A percentile compares a stretch with the other conserved stretches of the same genome.
These are phyloP conservation scores for Micrasema longulum DNA, from an alignment of 1,140 invertebrate species.

Conservation along the genomic window DNA sequence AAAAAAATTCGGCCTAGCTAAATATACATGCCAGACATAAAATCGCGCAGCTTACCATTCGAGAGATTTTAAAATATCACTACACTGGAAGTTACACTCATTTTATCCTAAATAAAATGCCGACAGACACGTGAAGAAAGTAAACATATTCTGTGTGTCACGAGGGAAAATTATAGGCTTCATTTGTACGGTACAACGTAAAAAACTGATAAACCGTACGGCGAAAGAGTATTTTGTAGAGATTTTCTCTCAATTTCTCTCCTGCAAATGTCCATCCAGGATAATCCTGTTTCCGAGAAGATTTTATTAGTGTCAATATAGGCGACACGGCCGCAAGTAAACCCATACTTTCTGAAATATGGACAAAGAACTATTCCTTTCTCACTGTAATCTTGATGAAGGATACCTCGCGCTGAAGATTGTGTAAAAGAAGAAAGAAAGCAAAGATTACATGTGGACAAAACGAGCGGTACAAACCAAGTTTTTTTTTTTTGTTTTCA, in stretches of 20 bases:
- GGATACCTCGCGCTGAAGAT: not conserved
- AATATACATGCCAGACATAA: no score
- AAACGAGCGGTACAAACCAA: no score
- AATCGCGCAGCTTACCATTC: no score
- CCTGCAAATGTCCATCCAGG: conserved; percentile 27
- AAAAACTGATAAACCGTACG: conserved; percentile 16
- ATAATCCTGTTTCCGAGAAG: conserved; percentile 30
- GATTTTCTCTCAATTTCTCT: conserved; percentile 33
- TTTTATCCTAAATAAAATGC: no score
- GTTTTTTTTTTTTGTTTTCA: no score
- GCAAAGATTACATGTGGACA: no score
- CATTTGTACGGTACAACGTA: not conserved
- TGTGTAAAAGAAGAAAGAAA: no score
- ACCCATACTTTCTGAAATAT: not conserved
- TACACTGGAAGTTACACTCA: no score
- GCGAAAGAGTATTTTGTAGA: conserved; percentile 21
- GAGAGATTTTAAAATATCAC: no score
- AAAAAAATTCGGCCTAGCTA: no score
- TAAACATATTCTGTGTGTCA: not conserved
- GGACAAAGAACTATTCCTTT: not conserved
- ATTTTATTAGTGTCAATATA: conserved; percentile 36
- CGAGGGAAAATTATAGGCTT: not conserved
- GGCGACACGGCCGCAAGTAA: conserved; percentile 1
- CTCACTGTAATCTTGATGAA: conserved; percentile 2
- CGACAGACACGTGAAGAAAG: no score